Percentiles rank a stretch among this genome's conserved stretches.
phyloP scores from a whole-genome alignment of 1,140 invertebrate species.

The Drosophila trapezifrons region DNA sequence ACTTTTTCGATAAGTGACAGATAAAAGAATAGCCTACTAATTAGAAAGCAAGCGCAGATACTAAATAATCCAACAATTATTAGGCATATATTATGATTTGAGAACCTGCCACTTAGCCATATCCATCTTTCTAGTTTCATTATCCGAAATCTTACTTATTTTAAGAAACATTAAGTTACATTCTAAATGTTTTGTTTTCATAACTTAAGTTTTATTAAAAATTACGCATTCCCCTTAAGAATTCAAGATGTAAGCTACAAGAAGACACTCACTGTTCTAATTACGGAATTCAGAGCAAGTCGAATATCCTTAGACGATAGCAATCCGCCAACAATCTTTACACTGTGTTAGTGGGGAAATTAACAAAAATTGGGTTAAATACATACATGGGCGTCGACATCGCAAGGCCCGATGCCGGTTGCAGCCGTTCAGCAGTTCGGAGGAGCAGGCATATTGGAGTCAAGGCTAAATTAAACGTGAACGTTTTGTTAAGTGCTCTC shows the following conservation, averaged over 20 bases:
- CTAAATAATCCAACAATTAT: too few relatives aligned
- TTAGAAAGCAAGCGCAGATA: too few relatives aligned
- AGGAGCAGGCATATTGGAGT: slow-evolving; percentile 49
- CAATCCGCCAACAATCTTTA: slow-evolving; percentile 34
- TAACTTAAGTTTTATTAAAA: too few relatives aligned
- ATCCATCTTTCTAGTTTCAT: too few relatives aligned
- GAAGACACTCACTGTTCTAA: slow-evolving; percentile 18
- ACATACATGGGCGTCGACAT: slow-evolving; percentile 24
- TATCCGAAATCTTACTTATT: too few relatives aligned
- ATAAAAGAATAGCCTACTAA: too few relatives aligned
- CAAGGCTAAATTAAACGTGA: slow-evolving; percentile 65
- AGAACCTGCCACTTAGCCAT: too few relatives aligned
- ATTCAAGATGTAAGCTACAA: not conserved
- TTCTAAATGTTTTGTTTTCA: too few relatives aligned
- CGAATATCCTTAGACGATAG: slow-evolving; percentile 23
- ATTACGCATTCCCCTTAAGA: not conserved
- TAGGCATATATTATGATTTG: too few relatives aligned
- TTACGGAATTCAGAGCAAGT: slow-evolving; percentile 18
- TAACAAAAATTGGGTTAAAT: slow-evolving; percentile 75
- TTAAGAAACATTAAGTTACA: too few relatives aligned
- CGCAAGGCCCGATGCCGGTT: slow-evolving; percentile 3
- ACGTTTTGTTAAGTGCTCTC: slow-evolving; percentile 58
- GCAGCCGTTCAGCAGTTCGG: not conserved
- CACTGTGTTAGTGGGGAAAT: slow-evolving; percentile 48
- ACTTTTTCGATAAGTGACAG: too few relatives aligned